Evolutionary conservation across 1,140 invertebrate genomes (phyloP).

Genomic region (Drosophila albomicans): DNA sequence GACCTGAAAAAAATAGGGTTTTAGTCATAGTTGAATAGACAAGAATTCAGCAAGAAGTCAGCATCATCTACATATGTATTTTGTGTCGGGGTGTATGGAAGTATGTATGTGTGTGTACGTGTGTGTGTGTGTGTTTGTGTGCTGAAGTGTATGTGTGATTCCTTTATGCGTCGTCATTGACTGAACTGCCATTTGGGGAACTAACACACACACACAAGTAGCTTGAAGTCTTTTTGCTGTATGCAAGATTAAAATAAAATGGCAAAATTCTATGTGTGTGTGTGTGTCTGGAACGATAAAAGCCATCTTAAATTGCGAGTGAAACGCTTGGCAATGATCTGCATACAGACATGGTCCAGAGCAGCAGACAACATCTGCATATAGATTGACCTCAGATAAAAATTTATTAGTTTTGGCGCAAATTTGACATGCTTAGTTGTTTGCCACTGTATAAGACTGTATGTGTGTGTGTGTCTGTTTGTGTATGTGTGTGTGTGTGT

Average conservation of each 20-base stretch:
- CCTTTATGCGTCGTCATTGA: constrained; percentile 73
- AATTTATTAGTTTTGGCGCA: constrained; percentile 43
- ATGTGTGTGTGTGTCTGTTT: not conserved
- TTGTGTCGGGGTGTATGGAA: too few relatives aligned
- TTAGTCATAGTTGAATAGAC: constrained; percentile 73
- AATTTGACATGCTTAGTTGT: constrained; percentile 28
- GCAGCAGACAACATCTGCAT: constrained; percentile 12
- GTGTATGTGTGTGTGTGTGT: not conserved
- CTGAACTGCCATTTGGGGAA: constrained; percentile 62
- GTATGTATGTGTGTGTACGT: not conserved
- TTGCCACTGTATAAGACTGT: not conserved
- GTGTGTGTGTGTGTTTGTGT: not conserved
- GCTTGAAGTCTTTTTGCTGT: not conserved
- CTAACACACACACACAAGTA: not conserved
- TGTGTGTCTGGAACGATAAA: constrained; percentile 49
- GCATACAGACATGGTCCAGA: constrained; percentile 10
- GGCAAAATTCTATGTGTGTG: constrained; percentile 23
- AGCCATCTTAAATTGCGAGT: constrained; percentile 50
- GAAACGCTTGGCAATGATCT: constrained; percentile 39
- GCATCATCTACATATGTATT: not conserved
- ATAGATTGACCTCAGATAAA: constrained; percentile 41
- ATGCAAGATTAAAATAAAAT: constrained; percentile 62
- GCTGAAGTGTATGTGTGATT: constrained; percentile 9
- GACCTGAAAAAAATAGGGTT: constrained; percentile 67
- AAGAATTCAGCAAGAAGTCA: constrained; percentile 56